phyloP scores from a whole-genome alignment of 1,140 invertebrate species.

The Ceratitis capitata region DNA sequence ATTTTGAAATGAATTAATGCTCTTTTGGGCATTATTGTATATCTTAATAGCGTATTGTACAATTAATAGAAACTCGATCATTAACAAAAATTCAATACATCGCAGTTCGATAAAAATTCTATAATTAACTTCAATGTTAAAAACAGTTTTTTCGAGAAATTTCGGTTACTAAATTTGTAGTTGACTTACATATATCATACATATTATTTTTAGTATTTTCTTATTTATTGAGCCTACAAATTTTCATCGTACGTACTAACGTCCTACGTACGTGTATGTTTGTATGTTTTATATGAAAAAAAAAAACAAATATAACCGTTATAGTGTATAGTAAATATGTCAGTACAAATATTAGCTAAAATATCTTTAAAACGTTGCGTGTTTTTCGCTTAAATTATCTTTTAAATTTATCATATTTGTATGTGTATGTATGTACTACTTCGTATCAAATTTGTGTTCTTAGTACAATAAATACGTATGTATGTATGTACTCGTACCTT shows the following conservation, averaged over 20 bases:
- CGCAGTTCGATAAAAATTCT: too few species aligned
- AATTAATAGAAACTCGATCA: not conserved
- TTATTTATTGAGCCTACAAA: not conserved
- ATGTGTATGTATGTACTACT: not conserved
- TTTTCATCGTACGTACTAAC: not conserved
- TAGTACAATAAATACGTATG: not conserved
- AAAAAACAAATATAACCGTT: not conserved
- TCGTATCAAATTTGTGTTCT: conserved; percentile 9
- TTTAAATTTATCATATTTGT: not conserved
- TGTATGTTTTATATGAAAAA: not conserved
- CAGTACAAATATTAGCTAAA: not conserved
- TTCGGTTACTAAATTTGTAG: not conserved
- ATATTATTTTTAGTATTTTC: too few species aligned
- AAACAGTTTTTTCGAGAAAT: not conserved
- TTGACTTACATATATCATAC: not conserved
- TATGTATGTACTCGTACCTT: too few species aligned
- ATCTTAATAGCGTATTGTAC: not conserved
- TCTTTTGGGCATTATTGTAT: not conserved
- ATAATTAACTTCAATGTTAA: not conserved
- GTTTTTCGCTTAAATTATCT: not conserved
- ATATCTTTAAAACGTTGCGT: not conserved
- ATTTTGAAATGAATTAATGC: not conserved
- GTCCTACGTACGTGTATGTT: too few species aligned
- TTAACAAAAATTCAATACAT: too few species aligned
- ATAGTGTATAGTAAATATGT: not conserved